phyloP scores from a whole-genome alignment of 1,140 invertebrate species.

The Drosophila orosa region DNA sequence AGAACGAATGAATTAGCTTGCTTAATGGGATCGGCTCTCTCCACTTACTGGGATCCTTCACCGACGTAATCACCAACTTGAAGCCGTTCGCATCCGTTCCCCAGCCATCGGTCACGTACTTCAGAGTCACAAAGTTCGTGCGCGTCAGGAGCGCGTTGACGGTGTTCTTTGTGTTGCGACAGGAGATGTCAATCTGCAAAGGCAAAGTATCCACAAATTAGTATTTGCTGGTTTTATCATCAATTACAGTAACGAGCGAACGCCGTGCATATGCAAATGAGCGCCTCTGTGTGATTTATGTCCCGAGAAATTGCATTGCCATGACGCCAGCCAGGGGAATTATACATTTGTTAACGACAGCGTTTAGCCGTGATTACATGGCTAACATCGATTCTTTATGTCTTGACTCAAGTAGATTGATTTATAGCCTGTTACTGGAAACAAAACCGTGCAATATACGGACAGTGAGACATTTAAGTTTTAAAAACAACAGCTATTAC shows the following conservation, averaged over 20 bases:
- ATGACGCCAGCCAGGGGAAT: conserved; percentile 3
- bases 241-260: conserved; percentile 35
- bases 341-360: conserved; percentile 8
- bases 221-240: conserved; percentile 30
- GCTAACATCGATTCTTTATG: not conserved
- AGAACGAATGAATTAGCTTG: conserved; percentile 7
- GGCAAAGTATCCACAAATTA: conserved; percentile 17
- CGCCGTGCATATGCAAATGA: conserved; percentile 14
- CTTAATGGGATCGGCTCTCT: conserved; percentile 1
- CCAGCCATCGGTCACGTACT: conserved; percentile 96
- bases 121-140: conserved; percentile 96
- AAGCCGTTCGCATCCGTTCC: conserved; percentile 96
- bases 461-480: not conserved
- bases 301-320: conserved; percentile 12
- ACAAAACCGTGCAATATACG: not conserved
- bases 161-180: conserved; percentile 93
- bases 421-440: not conserved
- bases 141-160: conserved; percentile 94
- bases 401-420: not conserved
- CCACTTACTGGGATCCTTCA: conserved; percentile 95
- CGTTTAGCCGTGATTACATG: conserved; percentile 7
- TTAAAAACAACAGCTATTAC: not conserved
- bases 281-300: conserved; percentile 13
- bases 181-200: conserved; percentile 93
- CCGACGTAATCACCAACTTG: conserved; percentile 95